Conservation (phyloP, 2,797 vertebrate genomes). For the Odontamblyopus lacepedii region DNA sequence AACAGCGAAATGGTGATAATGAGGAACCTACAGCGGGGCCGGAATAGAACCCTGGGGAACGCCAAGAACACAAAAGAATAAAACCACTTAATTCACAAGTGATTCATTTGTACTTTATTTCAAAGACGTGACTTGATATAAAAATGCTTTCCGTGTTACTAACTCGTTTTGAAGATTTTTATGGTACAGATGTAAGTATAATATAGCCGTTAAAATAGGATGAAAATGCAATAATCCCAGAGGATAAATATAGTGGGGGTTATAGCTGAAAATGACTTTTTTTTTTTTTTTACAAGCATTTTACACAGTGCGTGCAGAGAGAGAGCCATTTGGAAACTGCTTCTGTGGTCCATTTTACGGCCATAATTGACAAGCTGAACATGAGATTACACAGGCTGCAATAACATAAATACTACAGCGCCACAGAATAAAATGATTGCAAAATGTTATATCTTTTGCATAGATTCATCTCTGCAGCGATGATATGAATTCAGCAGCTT, state of each 20-base stretch:
- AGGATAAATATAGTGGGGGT: constrained; percentile 16
- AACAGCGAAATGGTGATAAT: constrained; percentile 58
- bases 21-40: constrained; percentile 39
- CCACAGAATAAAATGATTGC: background rate
- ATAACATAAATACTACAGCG: background rate
- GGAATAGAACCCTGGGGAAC: constrained; percentile 51
- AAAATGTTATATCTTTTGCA: background rate
- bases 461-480: background rate
- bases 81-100: constrained; percentile 13
- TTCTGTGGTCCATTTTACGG: background rate
- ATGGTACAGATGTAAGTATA: constrained; percentile 11
- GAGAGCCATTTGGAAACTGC: constrained; percentile 7
- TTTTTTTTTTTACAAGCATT: constrained; percentile 15
- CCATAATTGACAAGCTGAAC: background rate
- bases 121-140: background rate
- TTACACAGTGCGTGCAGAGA: background rate
- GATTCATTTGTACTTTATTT: background rate
- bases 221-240: constrained; percentile 18
- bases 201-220: constrained; percentile 9
- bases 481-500: background rate
- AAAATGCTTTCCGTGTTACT: background rate
- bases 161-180: background rate
- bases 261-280: background rate
- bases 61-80: constrained; percentile 17
- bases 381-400: background rate